Percentiles rank a stretch among this genome's conserved stretches.
phyloP scores from a whole-genome alignment of 2,888 invertebrate species.

The Timandra comae region DNA sequence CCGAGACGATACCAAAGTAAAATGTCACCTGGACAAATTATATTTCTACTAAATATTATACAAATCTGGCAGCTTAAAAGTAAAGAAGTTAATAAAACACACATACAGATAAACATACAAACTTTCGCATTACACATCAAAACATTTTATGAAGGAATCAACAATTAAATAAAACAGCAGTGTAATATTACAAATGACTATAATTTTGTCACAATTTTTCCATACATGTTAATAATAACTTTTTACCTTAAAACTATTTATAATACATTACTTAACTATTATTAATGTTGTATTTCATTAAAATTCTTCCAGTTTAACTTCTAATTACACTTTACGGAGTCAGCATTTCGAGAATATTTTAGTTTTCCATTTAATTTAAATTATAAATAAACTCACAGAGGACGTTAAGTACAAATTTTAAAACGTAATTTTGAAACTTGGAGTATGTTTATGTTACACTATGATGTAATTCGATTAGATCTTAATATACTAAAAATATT shows the following conservation, averaged over 20 bases:
- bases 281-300: conserved; percentile 72
- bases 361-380: conserved; percentile 46
- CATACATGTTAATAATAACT: conserved; percentile 78
- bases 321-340: conserved; percentile 70
- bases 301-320: conserved; percentile 70
- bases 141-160: too few relatives aligned
- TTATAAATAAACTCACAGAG: conserved; percentile 52
- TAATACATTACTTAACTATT: conserved; percentile 74
- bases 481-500: conserved; percentile 73
- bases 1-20: too few relatives aligned
- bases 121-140: too few relatives aligned
- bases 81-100: too few relatives aligned
- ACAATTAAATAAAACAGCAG: conserved; percentile 69
- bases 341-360: conserved; percentile 46
- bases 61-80: too few relatives aligned
- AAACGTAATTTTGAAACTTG: conserved; percentile 59
- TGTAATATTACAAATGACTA: conserved; percentile 78
- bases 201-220: conserved; percentile 78
- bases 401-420: conserved; percentile 53
- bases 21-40: too few relatives aligned
- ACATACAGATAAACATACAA: too few relatives aligned
- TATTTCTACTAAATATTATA: too few relatives aligned
- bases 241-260: conserved; percentile 74
- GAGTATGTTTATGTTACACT: conserved; percentile 65
- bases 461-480: conserved; percentile 75